A percentile compares a stretch with the other conserved stretches of the same genome.
Conservation (phyloP, 2,113 vertebrate species). For the Brienomyrus brachyistius region DNA sequence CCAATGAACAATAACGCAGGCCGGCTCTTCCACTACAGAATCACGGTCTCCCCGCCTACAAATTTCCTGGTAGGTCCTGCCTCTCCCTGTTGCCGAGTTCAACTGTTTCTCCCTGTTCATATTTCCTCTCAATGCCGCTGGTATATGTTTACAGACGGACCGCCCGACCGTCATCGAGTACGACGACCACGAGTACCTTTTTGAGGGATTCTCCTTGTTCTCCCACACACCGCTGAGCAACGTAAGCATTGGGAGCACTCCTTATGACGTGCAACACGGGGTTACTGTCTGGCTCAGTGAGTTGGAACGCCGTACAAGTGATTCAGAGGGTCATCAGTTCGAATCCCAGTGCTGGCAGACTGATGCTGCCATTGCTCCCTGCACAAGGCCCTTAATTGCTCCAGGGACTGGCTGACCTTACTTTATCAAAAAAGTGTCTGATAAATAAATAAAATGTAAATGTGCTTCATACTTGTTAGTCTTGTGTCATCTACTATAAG, state of each 20-base stretch:
- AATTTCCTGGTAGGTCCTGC: constrained; percentile 85
- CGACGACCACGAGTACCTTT: constrained; percentile 97
- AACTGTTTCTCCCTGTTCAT: background rate
- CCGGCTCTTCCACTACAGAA: constrained; percentile 89
- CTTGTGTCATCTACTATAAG: background rate
- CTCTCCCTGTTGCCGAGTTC: background rate
- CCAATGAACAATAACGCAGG: constrained; percentile 93
- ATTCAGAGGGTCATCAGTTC: background rate
- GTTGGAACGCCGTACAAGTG: background rate
- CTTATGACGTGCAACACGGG: background rate
- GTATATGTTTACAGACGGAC: constrained; percentile 73
- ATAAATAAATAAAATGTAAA: background rate
- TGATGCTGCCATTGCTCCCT: background rate
- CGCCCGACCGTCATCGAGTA: constrained; percentile 95
- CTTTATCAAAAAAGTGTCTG: background rate
- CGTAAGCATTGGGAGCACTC: constrained; percentile 59
- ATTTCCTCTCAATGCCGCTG: background rate
- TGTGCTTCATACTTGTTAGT: background rate
- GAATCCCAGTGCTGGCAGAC: background rate
- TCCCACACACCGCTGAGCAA: constrained; percentile 84
- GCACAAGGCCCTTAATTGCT: background rate
- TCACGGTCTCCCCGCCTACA: constrained; percentile 94
- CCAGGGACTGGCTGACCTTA: background rate
- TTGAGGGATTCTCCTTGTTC: constrained; percentile 97
- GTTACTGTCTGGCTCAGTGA: background rate